A percentile compares a stretch with the other conserved stretches of the same genome.
Conservation (phyloP, 1,140 invertebrate species). For the Tribolium castaneum region DNA sequence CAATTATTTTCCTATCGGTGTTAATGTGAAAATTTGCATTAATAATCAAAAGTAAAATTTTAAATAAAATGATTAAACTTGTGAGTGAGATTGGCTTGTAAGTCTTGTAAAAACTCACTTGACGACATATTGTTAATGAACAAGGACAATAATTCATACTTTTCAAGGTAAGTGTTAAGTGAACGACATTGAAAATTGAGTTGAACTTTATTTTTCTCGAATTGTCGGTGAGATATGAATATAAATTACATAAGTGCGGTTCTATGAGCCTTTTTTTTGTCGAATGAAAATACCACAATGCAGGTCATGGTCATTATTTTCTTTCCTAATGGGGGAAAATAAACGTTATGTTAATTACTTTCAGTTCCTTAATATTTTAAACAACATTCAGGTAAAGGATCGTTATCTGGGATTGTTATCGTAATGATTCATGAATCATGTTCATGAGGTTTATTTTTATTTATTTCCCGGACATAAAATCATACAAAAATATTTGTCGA, state of each 20-base stretch:
- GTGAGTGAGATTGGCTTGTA: neutral
- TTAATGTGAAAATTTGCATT: neutral
- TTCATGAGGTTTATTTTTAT: neutral
- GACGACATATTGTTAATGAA: neutral
- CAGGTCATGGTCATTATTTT: no score
- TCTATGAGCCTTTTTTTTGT: no score
- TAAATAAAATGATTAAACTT: no score
- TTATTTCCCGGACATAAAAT: neutral
- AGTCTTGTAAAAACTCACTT: neutral
- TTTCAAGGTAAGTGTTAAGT: neutral
- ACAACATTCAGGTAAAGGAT: neutral
- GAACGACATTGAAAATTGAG: neutral
- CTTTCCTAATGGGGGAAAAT: neutral
- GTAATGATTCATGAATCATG: neutral
- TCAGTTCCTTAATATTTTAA: neutral
- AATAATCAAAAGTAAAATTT: neutral
- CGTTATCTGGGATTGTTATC: neutral
- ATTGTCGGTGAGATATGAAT: no score
- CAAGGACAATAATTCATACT: neutral
- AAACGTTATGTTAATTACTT: neutral
- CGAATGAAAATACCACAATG: no score
- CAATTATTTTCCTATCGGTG: neutral
- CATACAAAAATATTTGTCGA: no score
- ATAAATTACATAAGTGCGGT: no score
- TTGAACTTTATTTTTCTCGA: no score